phyloP scores from a whole-genome alignment of 2,888 invertebrate species.

The Troglohyphantes excavatus region DNA sequence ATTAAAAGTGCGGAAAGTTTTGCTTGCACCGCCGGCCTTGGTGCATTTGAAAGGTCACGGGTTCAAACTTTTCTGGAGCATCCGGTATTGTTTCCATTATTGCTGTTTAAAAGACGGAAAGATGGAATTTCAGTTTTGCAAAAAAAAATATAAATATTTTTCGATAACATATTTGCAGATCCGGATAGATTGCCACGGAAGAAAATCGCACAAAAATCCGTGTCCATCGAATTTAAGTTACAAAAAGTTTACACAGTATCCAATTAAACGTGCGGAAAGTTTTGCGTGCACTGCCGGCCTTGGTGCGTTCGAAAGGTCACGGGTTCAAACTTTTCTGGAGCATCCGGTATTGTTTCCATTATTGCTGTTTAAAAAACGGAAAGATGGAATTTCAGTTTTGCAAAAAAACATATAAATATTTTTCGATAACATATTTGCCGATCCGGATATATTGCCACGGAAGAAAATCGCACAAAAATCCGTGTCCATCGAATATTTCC shows the following conservation, averaged over 20 bases:
- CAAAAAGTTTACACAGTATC: too few relatives aligned
- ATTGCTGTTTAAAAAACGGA: not conserved
- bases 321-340: constrained; percentile 64
- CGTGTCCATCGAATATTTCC: too few relatives aligned
- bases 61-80: constrained; percentile 67
- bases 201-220: constrained; percentile 66
- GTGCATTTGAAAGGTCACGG: constrained; percentile 67
- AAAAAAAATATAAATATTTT: not conserved
- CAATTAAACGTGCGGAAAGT: not conserved
- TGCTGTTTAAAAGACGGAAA: not conserved
- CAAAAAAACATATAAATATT: too few relatives aligned
- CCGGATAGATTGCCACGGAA: constrained; percentile 39
- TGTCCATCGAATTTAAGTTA: too few relatives aligned
- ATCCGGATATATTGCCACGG: too few relatives aligned
- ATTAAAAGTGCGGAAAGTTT: not conserved
- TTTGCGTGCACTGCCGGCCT: constrained; percentile 3
- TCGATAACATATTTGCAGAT: constrained; percentile 5
- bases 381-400: too few relatives aligned
- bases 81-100: constrained; percentile 36
- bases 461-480: too few relatives aligned
- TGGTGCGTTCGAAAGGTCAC: constrained; percentile 59
- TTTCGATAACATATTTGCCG: too few relatives aligned
- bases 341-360: not conserved
- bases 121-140: too few relatives aligned
- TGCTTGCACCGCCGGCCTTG: constrained; percentile 14